These are phyloP conservation scores for Andrena bucephala DNA, from an alignment of 2,888 invertebrate genomes.

Conservation along the genomic window DNA sequence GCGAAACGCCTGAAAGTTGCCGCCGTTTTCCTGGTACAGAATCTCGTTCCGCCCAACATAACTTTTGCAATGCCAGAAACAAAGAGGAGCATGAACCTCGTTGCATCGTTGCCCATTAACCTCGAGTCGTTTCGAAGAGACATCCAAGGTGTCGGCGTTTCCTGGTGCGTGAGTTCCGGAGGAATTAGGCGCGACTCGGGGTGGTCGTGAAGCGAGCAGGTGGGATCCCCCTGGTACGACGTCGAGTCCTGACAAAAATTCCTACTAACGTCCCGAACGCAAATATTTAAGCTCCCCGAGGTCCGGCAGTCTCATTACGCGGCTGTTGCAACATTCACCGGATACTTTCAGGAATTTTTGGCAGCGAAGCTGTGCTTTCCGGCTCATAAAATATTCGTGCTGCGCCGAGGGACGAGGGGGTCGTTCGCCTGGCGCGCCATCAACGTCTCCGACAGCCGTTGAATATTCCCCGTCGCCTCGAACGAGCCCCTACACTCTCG, in stretches of 20 bases:
- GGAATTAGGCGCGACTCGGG: constrained; percentile 17
- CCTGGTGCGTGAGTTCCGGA: constrained; percentile 6
- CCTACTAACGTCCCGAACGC: constrained; percentile 37
- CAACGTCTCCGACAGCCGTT: constrained; percentile 24
- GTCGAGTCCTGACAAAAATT: constrained; percentile 51
- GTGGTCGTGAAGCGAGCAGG: background rate
- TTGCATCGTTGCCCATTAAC: background rate
- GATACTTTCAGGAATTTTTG: constrained; percentile 58
- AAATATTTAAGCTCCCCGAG: constrained; percentile 53
- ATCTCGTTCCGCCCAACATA: background rate
- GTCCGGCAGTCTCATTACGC: constrained; percentile 47
- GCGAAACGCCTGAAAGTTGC: constrained; percentile 22
- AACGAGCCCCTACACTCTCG: constrained; percentile 27
- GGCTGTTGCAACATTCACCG: constrained; percentile 34
- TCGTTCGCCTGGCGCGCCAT: constrained; percentile 26
- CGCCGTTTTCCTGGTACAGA: background rate
- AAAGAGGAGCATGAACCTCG: too few species aligned
- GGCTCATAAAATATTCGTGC: constrained; percentile 54
- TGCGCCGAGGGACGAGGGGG: constrained; percentile 28
- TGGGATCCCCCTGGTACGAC: constrained; percentile 34
- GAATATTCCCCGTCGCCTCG: constrained; percentile 51
- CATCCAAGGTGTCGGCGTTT: background rate
- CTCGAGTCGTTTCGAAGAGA: background rate
- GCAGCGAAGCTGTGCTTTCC: constrained; percentile 48
- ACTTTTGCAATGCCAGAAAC: too few species aligned